phyloP scores from a whole-genome alignment of 2,797 vertebrate species.

The Ctenosaura bakeri region DNA sequence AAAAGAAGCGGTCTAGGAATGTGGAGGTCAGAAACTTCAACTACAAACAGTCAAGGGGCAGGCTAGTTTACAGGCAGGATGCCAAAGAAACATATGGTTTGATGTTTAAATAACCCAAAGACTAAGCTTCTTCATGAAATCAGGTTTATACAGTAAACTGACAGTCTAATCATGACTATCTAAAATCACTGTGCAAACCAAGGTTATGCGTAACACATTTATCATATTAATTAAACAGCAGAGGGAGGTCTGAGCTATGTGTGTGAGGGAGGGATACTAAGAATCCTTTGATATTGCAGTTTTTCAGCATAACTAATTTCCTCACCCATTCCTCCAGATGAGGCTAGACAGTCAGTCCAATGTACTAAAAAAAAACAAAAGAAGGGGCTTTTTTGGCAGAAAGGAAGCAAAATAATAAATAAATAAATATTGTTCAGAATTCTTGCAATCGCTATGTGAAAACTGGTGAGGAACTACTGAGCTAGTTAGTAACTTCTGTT shows the following conservation, averaged over 20 bases:
- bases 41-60: slow-evolving; percentile 70
- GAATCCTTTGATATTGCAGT: slow-evolving; percentile 56
- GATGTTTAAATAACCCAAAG: slow-evolving; percentile 68
- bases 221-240: slow-evolving; percentile 73
- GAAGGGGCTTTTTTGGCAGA: slow-evolving; percentile 1
- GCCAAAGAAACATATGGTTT: slow-evolving; percentile 73
- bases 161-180: slow-evolving; percentile 63
- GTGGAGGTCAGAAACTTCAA: slow-evolving; percentile 63
- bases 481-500: neutral
- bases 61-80: slow-evolving; percentile 67
- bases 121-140: slow-evolving; percentile 55
- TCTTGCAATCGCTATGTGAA: neutral
- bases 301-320: neutral
- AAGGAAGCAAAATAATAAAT: slow-evolving; percentile 4
- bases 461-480: slow-evolving; percentile 10
- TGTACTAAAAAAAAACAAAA: neutral
- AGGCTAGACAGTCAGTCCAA: slow-evolving; percentile 11
- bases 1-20: slow-evolving; percentile 59
- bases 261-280: slow-evolving; percentile 37
- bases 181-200: slow-evolving; percentile 69
- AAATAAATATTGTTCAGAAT: neutral
- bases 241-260: slow-evolving; percentile 43
- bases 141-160: slow-evolving; percentile 55
- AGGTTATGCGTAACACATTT: slow-evolving; percentile 62
- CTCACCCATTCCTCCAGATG: neutral